Evolutionary conservation across 2,888 invertebrate species (phyloP), one percentile per base, ranked within the genome.

Genomic region (Trypoxylon attenuatum): DNA sequence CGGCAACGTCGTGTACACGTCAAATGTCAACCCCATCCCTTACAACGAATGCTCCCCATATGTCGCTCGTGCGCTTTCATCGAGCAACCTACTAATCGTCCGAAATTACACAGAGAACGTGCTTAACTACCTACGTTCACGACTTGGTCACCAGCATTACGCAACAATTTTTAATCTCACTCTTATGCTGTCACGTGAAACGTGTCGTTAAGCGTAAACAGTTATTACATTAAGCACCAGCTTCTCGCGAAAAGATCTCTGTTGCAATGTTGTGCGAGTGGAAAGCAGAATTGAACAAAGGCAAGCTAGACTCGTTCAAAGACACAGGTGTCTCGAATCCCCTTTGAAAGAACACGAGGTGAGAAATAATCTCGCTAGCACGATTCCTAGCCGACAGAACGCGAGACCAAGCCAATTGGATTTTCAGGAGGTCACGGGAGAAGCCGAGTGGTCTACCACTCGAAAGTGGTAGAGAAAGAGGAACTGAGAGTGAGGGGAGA

Each of bases 1-100:
- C 53, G 61, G 71, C 56, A 46, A 65, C 75, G 67, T 72, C 67
- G 76, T 61, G 65, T 71, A 70, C 71, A 78, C 74, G 76, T 80
- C 80, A 79, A 81, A 33, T 33, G 33, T 33, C 16, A 22, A 27
- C 25, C 54, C 38, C 33, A 6, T 19, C 21, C 19, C 29, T 27
- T 18, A 19, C 15, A 58, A 58, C 64, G 50, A 23, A 18, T 41
- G 27, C 29, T 19, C 39, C 38, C 10, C 21, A 19, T 10, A 25
- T 16, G 2, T 10, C 10, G 27, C 46, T 19, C 41, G 49, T 29
- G 49, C 55, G 43, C 49, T 51, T 21, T 13, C 23, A 8, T 15
- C 43, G 50, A 56, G 29, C 33, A 18, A 33, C 18, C n/a, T 25
- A 33, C 18, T 13, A 33, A 23, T 29, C 38, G 45, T 19, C 16